These are phyloP conservation scores for Acropora tenuis DNA, from an alignment of 64 coral and sea anemone species.

Conservation along the genomic window DNA sequence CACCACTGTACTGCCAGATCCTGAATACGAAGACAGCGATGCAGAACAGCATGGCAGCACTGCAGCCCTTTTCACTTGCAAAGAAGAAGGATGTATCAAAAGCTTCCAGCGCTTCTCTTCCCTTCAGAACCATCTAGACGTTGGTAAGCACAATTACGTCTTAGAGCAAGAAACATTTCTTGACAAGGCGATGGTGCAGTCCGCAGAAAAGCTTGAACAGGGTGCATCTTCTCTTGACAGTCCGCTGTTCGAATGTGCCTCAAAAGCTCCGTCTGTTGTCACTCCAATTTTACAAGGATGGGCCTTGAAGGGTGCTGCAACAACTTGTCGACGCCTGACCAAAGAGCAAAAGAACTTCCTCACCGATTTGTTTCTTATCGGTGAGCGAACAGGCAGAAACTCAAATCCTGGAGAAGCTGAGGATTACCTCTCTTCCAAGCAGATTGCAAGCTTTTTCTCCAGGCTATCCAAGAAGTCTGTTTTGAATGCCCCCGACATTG, in stretches of 20 bases:
- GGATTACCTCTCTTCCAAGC: constrained; percentile 24
- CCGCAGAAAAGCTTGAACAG: constrained; percentile 52
- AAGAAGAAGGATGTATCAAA: constrained; percentile 56
- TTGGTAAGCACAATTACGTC: not conserved
- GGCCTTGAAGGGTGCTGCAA: constrained; percentile 27
- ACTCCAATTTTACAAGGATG: not conserved
- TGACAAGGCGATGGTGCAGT: constrained; percentile 26
- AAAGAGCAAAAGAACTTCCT: constrained; percentile 59
- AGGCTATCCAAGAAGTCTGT: constrained; percentile 13
- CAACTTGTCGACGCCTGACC: constrained; percentile 37
- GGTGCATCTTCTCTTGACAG: constrained; percentile 18
- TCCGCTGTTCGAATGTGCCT: constrained; percentile 2
- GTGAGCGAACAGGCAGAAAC: constrained; percentile 60
- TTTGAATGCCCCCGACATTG: not conserved
- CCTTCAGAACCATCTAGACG: constrained; percentile 56
- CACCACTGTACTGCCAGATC: constrained; percentile 5
- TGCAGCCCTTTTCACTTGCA: constrained; percentile 40
- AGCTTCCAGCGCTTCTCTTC: constrained; percentile 51
- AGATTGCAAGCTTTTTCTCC: constrained; percentile 20
- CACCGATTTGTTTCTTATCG: constrained; percentile 55
- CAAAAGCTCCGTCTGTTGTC: not conserved
- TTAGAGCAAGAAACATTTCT: not conserved
- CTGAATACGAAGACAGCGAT: constrained; percentile 18
- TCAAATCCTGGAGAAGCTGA: constrained; percentile 18
- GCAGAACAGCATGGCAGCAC: constrained; percentile 33